Conservation (phyloP, 2,113 vertebrate species). For the Myrmecobius fasciatus region DNA sequence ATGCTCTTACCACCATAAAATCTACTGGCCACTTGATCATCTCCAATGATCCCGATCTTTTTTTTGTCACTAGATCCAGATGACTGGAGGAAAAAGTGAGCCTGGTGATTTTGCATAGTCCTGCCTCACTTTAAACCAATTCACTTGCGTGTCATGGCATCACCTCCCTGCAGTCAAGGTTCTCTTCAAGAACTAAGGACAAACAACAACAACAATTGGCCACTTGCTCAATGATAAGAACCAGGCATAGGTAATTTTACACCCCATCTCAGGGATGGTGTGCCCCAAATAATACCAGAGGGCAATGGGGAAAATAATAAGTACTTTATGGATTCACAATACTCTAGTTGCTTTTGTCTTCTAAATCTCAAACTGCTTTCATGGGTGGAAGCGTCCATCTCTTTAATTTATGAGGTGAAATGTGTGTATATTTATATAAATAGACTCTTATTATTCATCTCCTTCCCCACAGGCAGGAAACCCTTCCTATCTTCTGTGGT, state of each 20-base stretch:
- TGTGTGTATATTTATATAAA: neutral
- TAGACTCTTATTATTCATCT: neutral
- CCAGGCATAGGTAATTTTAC: neutral
- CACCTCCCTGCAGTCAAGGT: too few relatives aligned
- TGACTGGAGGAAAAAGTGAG: too few relatives aligned
- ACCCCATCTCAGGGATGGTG: neutral
- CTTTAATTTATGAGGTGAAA: neutral
- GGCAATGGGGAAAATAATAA: neutral
- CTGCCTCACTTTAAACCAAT: too few relatives aligned
- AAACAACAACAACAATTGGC: too few relatives aligned
- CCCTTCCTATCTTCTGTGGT: neutral
- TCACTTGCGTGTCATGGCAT: too few relatives aligned
- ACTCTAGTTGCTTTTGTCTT: neutral
- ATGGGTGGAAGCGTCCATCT: neutral
- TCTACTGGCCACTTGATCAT: neutral
- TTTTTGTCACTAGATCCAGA: too few relatives aligned
- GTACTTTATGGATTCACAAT: neutral
- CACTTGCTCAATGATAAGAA: neutral
- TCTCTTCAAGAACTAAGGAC: too few relatives aligned
- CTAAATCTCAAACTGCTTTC: neutral
- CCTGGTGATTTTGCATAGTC: too few relatives aligned
- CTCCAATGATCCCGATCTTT: too few relatives aligned
- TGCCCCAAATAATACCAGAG: neutral
- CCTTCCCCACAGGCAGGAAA: neutral
- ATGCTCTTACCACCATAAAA: neutral